phyloP scores from a whole-genome alignment of 2,797 vertebrate genomes.

The Paedocypris micromegethes region DNA sequence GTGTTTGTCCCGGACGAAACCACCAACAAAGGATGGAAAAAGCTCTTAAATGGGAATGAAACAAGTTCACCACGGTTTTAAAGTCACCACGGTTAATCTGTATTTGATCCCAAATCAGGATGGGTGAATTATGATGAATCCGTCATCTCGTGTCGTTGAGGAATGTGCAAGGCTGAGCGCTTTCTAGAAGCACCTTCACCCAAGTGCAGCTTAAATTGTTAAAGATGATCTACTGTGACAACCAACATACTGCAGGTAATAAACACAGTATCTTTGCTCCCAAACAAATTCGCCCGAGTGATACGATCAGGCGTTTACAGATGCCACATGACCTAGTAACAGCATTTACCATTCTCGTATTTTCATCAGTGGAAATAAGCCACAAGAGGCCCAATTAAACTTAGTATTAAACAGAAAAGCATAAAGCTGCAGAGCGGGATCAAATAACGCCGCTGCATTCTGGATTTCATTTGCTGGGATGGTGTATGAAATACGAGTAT shows the following conservation, averaged over 20 bases:
- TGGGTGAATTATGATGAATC: conserved; percentile 16
- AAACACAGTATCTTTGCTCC: conserved; percentile 23
- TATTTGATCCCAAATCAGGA: conserved; percentile 13
- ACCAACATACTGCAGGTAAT: conserved; percentile 36
- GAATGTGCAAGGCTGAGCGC: conserved; percentile 27
- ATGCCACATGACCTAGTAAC: conserved; percentile 26
- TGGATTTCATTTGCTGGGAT: too few species aligned
- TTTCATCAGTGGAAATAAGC: conserved; percentile 33
- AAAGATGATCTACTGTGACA: conserved; percentile 35
- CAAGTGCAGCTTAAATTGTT: conserved; percentile 20
- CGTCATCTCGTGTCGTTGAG: conserved; percentile 15
- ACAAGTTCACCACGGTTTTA: too few species aligned
- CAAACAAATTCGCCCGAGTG: conserved; percentile 15
- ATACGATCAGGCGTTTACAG: conserved; percentile 29
- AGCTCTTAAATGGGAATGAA: too few species aligned
- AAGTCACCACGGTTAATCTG: conserved; percentile 14
- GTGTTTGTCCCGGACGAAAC: too few species aligned
- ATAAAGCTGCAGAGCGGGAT: conserved; percentile 12
- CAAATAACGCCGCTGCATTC: too few species aligned
- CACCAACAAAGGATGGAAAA: neutral
- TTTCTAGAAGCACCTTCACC: conserved; percentile 28
- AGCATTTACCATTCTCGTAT: conserved; percentile 33
- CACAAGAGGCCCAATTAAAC: conserved; percentile 38
- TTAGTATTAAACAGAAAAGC: neutral
- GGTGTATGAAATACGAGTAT: too few species aligned